Evolutionary conservation across 1,140 invertebrate genomes (phyloP), one percentile per base, ranked within the genome.

Genomic region (Aphis gossypii): DNA sequence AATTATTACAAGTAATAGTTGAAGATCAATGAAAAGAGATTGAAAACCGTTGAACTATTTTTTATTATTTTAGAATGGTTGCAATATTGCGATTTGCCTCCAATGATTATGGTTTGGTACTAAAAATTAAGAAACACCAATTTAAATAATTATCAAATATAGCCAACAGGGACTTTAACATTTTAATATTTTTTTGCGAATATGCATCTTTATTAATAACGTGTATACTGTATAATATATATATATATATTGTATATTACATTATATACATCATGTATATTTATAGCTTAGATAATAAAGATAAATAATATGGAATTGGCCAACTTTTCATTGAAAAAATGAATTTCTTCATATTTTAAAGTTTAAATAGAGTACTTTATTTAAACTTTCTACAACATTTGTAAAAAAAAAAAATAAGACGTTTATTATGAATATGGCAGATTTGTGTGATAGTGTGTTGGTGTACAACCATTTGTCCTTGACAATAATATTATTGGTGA

Each of bases 31-130:
- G 56, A 68, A 44, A 60, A 44, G 38, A 68, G 56, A 41, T 90
- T 41, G 54, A 90, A 38, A 68, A 90, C 56, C 56, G 56, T 90
- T 44, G 14, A 90, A 68, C 41, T 68, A 90, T 68, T 68, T 51
- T 89, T 54, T 21, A 44, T 89, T 38, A 68, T n/a, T 44, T 25
- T 0, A 44, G 35, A 41, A 44, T 46, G 54, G 38, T 90, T 56
- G 48, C 35, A 56, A 56, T n/a, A 56, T 56, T 23, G 48, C 35
- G 51, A 89, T 35, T 56, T 14, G 30, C 35, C 51, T 38, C 35
- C 51, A 46, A 56, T 25, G 35, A 35, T 38, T 38, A 83, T 38
- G n/a, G n/a, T 76, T 76, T n/a, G 60, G 60, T n/a, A n/a, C 60
- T 76, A 76, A n/a, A n/a, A 76, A 76, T 76, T 76, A 76, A n/a